Percentiles rank a stretch among this genome's conserved stretches.
Conservation (phyloP, 2,113 vertebrate species). For the Columba janthina region DNA sequence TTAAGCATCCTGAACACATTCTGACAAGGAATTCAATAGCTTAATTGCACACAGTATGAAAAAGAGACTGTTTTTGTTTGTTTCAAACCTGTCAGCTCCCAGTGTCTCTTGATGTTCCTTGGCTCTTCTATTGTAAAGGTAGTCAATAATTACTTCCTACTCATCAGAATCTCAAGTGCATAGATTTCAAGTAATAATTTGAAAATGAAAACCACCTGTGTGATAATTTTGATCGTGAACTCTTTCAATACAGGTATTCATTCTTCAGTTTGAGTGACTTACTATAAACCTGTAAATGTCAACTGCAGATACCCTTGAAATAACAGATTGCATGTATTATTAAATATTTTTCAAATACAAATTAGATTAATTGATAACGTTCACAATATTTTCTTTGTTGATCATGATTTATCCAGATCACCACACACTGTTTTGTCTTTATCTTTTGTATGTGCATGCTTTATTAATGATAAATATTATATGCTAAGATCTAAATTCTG, state of each 20-base stretch:
- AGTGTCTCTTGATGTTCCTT: neutral
- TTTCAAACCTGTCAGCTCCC: neutral
- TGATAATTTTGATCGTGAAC: neutral
- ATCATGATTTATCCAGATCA: neutral
- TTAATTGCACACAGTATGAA: neutral
- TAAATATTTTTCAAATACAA: neutral
- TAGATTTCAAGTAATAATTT: neutral
- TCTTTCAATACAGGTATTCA: neutral
- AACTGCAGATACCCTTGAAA: neutral
- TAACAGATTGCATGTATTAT: neutral
- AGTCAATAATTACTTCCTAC: neutral
- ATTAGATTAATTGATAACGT: neutral
- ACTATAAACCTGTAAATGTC: neutral
- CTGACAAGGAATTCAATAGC: neutral
- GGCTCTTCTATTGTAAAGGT: neutral
- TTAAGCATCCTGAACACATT: neutral
- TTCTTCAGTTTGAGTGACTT: neutral
- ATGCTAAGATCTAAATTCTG: neutral
- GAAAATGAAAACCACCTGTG: neutral
- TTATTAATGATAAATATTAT: neutral
- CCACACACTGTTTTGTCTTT: neutral
- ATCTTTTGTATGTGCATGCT: neutral
- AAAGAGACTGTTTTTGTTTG: neutral
- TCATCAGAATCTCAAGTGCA: neutral
- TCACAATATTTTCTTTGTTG: neutral